Conservation (phyloP, 2,113 vertebrate species). For the Heterochromis multidens region DNA sequence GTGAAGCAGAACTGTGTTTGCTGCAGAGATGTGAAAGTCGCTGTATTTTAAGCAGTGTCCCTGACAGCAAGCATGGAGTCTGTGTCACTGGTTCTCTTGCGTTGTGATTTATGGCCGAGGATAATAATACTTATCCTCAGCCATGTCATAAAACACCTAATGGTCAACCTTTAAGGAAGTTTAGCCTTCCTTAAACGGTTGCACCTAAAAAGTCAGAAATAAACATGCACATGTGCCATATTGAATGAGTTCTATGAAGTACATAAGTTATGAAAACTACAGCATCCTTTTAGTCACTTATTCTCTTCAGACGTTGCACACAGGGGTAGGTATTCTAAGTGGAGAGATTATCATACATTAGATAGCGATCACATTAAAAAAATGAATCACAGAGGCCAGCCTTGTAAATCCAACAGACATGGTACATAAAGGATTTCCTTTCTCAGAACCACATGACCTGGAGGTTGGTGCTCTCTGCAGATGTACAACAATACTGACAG, state of each 20-base stretch:
- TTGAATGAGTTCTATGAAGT: background rate
- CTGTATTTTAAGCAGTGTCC: background rate
- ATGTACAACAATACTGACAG: constrained; percentile 37
- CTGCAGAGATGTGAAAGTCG: background rate
- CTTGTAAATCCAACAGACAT: background rate
- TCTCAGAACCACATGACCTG: constrained; percentile 39
- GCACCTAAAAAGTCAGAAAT: background rate
- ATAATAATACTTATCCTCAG: constrained; percentile 24
- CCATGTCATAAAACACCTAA: constrained; percentile 12
- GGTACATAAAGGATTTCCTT: background rate
- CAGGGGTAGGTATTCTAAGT: background rate
- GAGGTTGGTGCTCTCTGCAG: background rate
- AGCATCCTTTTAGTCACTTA: background rate
- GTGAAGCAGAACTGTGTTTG: background rate
- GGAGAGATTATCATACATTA: background rate
- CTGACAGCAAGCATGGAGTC: constrained; percentile 6
- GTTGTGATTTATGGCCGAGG: background rate
- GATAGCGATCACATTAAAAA: background rate
- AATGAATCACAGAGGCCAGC: background rate
- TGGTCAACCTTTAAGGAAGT: background rate
- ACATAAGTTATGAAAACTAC: background rate
- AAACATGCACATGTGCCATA: background rate
- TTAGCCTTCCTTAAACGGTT: constrained; percentile 14
- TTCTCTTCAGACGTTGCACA: background rate
- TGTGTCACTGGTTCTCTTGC: constrained; percentile 22